Conservation (phyloP, 2,888 invertebrate species). For the Drosophila diplacantha region DNA sequence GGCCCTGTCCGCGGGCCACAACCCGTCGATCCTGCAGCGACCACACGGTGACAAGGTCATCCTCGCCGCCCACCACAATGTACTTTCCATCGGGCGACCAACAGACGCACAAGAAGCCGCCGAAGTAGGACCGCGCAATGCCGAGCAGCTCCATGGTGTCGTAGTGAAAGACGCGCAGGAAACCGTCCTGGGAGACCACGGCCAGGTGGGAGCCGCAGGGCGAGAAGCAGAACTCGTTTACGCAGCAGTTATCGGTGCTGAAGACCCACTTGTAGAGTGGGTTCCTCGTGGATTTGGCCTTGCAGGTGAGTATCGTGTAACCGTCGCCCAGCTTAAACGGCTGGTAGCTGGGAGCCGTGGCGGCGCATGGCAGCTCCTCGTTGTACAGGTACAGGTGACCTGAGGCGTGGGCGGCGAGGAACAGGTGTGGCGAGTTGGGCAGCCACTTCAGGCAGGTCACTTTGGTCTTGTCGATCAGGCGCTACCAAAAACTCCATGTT, state of each 20-base stretch:
- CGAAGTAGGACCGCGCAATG: conserved; percentile 96
- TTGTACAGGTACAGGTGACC: conserved; percentile 99
- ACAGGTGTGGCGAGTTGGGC: conserved; percentile 94
- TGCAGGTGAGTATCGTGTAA: conserved; percentile 95
- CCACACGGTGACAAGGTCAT: conserved; percentile 98
- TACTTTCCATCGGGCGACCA: conserved; percentile 99
- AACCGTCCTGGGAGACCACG: conserved; percentile 96
- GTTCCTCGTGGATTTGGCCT: conserved; percentile 96
- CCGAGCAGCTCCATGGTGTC: conserved; percentile 98
- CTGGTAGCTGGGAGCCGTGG: conserved; percentile 95
- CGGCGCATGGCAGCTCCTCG: conserved; percentile 94
- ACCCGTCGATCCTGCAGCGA: conserved; percentile 94
- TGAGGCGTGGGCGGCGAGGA: conserved; percentile 95
- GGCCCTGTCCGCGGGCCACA: conserved; percentile 98
- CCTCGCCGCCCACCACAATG: conserved; percentile 98
- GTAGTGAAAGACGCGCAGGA: conserved; percentile 96
- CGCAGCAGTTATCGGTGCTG: conserved; percentile 87
- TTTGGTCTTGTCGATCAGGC: conserved; percentile 78
- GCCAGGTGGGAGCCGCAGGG: conserved; percentile 96
- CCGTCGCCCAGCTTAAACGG: conserved; percentile 96
- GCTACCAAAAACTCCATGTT: conserved; percentile 59
- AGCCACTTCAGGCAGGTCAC: conserved; percentile 98
- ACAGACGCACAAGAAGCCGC: conserved; percentile 96
- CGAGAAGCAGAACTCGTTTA: conserved; percentile 98
- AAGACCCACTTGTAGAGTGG: conserved; percentile 95